Evolutionary conservation across 2,888 invertebrate genomes (phyloP).

Genomic region (Periphyllus acericola): DNA sequence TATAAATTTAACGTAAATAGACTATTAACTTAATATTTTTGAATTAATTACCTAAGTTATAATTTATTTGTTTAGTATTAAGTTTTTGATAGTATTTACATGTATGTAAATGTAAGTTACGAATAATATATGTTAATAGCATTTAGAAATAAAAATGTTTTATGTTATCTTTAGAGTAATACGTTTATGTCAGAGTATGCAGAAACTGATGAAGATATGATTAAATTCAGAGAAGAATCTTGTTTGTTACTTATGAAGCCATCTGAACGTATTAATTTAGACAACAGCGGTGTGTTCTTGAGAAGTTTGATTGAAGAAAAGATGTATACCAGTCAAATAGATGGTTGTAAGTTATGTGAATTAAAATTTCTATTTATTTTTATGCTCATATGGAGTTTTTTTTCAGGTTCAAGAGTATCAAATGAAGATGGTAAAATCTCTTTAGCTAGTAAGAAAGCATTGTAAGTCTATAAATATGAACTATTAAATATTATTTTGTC

Average conservation of each 20-base stretch:
- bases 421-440: constrained; percentile 23
- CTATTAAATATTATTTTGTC: neutral
- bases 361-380: neutral
- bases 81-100: neutral
- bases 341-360: constrained; percentile 7
- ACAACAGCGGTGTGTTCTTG: constrained; percentile 41
- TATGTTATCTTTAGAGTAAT: constrained; percentile 29
- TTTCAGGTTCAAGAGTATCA: constrained; percentile 22
- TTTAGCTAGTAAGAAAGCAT: constrained; percentile 39
- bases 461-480: constrained; percentile 23
- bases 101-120: neutral
- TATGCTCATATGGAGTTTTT: neutral
- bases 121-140: neutral
- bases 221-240: constrained; percentile 50
- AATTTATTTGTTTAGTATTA: neutral
- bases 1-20: too few species aligned
- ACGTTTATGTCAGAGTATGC: neutral
- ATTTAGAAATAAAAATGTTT: neutral
- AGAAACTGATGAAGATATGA: constrained; percentile 27
- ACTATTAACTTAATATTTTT: neutral
- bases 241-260: constrained; percentile 48
- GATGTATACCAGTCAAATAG: constrained; percentile 34
- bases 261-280: constrained; percentile 49
- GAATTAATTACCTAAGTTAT: neutral
- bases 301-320: constrained; percentile 55